Conservation (phyloP, 2,888 invertebrate genomes). For the Pollenia griseotomentosa region DNA sequence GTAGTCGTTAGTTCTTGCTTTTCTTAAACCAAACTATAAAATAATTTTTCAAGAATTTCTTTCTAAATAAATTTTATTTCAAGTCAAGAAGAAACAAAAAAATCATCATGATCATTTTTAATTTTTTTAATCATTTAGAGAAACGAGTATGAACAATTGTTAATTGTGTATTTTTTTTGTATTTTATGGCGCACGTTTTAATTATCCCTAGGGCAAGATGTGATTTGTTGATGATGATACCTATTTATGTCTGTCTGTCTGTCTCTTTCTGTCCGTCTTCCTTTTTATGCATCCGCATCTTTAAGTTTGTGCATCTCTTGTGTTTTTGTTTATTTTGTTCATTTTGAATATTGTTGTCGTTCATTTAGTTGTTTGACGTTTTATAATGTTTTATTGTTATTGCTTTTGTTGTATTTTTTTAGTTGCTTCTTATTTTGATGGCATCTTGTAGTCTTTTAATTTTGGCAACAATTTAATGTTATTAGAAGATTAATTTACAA, state of each 20-base stretch:
- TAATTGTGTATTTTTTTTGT: conserved; percentile 29
- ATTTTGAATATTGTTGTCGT: conserved; percentile 48
- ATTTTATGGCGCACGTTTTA: conserved; percentile 68
- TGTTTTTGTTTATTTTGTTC: conserved; percentile 15
- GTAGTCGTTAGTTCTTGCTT: conserved; percentile 39
- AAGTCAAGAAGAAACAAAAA: conserved; percentile 36
- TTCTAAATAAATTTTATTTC: conserved; percentile 36
- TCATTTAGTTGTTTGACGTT: conserved; percentile 67
- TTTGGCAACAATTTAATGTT: conserved; percentile 72
- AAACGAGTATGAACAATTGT: conserved; percentile 43
- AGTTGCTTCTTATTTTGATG: conserved; percentile 52
- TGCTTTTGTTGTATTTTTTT: conserved; percentile 44
- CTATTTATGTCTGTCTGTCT: conserved; percentile 36
- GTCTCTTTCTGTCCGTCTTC: background rate
- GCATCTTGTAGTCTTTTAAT: conserved; percentile 69
- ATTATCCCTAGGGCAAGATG: conserved; percentile 73
- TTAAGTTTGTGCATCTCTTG: background rate
- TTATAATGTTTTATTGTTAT: conserved; percentile 58
- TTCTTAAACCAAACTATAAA: conserved; percentile 21
- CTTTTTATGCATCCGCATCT: background rate
- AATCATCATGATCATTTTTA: conserved; percentile 40
- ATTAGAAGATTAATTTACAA: conserved; percentile 73
- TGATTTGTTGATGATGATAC: conserved; percentile 66
- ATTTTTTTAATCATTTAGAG: background rate
- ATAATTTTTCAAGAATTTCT: conserved; percentile 56